Conservation (phyloP, 2,797 vertebrate species). For the Karalla daura region DNA sequence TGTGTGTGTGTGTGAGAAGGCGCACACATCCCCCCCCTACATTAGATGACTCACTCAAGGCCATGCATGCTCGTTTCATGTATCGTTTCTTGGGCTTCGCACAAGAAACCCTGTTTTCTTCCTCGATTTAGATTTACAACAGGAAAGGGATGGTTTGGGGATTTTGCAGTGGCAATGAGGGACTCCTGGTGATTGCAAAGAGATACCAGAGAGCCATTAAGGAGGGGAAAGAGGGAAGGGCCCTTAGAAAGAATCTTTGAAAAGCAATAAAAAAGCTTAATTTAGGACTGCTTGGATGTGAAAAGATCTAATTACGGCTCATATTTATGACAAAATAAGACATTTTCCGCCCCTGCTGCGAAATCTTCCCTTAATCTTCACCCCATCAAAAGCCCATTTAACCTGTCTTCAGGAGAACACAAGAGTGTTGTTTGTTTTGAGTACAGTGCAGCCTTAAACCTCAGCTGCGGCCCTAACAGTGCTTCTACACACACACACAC, state of each 20-base stretch:
- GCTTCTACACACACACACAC: slow-evolving; percentile 9
- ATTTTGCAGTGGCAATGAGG: slow-evolving; percentile 53
- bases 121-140: slow-evolving; percentile 77
- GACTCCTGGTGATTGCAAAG: slow-evolving; percentile 28
- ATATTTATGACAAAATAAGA: slow-evolving; percentile 11
- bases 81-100: slow-evolving; percentile 38
- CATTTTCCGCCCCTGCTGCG: neutral
- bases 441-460: slow-evolving; percentile 58
- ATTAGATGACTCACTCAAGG: slow-evolving; percentile 77
- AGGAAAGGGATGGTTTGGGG: slow-evolving; percentile 67
- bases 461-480: slow-evolving; percentile 57
- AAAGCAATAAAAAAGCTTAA: neutral
- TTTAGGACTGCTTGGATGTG: neutral
- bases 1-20: slow-evolving; percentile 35
- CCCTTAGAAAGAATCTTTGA: neutral
- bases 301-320: slow-evolving; percentile 24
- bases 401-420: slow-evolving; percentile 25
- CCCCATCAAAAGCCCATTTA: slow-evolving; percentile 35
- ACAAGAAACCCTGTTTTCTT: slow-evolving; percentile 43
- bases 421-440: slow-evolving; percentile 62
- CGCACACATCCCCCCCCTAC: slow-evolving; percentile 58
- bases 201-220: slow-evolving; percentile 45
- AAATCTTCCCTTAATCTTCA: slow-evolving; percentile 22
- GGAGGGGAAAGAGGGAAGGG: neutral
- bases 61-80: slow-evolving; percentile 65